Base-by-base conservation (phyloP, 2,113 vertebrate genomes). In the Chaenocephalus aceratus region DNA sequence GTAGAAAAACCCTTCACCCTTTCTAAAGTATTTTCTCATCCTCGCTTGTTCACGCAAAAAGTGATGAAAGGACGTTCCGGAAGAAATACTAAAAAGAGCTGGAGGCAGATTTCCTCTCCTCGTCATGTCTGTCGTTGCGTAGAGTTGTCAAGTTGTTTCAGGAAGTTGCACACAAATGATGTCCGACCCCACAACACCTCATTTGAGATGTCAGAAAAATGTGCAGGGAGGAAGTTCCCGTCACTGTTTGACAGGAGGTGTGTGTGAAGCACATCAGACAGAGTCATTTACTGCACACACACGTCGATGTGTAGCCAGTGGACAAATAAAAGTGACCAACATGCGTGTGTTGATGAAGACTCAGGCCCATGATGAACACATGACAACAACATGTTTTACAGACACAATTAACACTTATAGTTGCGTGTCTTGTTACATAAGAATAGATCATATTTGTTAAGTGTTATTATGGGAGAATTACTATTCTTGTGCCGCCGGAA, bases 201-300 rank as follows among this genome's bases (percentile, higher is more conserved):
- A 26, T 12, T 64, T 36, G 15, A 41, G 18, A 3, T 45, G 51
- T 49, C 49, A 36, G 36, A 30, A 45, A 54, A 48, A 53, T 44
- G 30, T 15, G 9, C 4, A 2, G 0, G 36, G 15, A 54, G 2
- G 7, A 6, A 18, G 18, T 5, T 60, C 48, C 15, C 52, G 65
- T 34, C 11, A 1, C 3, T 18, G 16, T 18, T 72, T 3, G 1
- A 54, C 65, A 56, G 46, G 51, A 15, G 12, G 44, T 23, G 46
- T 65, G 51, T 75, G 56, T 45, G 52, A 65, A 46, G n/a, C 6
- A 34, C 23, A 48, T 58, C 63, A 73, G 30, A 61, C 58, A 15
- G 45, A n/a, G n/a, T 7, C 46, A 3, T 30, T 30, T 30, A 30
- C 30, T 3, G 30, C 30, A 16, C 65, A 48, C 36, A 44, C 45